Evolutionary conservation across 2,113 vertebrate genomes (phyloP).

Genomic region (Nesoenas mayeri): DNA sequence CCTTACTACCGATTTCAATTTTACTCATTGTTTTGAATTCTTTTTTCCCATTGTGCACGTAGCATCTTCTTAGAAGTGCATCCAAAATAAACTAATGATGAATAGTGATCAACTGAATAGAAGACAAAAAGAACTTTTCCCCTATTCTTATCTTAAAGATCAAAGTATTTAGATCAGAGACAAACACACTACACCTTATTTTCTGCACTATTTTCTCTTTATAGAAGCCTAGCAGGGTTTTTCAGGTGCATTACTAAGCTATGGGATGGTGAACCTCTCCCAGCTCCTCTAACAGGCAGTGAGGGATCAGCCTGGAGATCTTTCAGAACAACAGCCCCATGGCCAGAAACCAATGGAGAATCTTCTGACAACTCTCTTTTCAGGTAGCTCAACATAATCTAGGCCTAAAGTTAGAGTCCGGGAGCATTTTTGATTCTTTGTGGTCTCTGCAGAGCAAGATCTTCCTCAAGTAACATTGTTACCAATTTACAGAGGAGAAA

Average conservation of each 20-base stretch:
- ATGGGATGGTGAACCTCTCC: not conserved
- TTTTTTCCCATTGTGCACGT: not conserved
- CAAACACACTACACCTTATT: not conserved
- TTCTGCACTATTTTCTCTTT: not conserved
- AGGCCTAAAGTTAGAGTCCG: not conserved
- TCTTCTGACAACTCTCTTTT: not conserved
- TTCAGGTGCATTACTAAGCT: not conserved
- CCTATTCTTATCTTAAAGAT: slow-evolving; percentile 12
- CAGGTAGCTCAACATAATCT: not conserved
- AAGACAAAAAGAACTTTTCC: not conserved
- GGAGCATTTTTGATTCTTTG: not conserved
- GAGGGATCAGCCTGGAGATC: not conserved
- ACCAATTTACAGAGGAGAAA: not conserved
- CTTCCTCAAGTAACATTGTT: not conserved
- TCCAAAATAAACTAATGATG: not conserved
- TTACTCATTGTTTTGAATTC: not conserved
- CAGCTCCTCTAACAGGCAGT: not conserved
- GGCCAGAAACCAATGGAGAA: not conserved
- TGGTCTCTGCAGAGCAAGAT: not conserved
- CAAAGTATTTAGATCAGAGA: not conserved
- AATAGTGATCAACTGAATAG: not conserved
- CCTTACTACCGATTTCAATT: not conserved
- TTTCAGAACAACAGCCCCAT: not conserved
- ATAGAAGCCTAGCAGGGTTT: not conserved
- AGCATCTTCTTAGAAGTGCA: slow-evolving; percentile 10